Conservation (phyloP, 2,797 vertebrate species). For the Sarcoramphus papa region DNA sequence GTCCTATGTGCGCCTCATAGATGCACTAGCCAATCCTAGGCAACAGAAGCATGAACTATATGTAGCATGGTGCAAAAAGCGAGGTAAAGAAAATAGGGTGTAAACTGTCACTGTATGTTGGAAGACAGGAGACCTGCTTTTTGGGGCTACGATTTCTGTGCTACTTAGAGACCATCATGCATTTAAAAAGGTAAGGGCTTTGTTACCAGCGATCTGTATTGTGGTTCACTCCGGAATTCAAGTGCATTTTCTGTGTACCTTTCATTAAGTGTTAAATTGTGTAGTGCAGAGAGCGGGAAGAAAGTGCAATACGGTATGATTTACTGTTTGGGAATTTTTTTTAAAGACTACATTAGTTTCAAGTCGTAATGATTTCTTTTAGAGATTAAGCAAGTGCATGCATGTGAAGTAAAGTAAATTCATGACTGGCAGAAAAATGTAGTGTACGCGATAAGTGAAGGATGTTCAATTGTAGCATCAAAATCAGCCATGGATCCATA, state of each 20-base stretch:
- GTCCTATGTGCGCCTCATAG: not conserved
- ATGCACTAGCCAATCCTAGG: not conserved
- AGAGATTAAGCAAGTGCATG: not conserved
- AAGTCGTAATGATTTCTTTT: not conserved
- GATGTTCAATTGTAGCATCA: not conserved
- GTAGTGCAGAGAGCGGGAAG: not conserved
- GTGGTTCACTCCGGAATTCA: not conserved
- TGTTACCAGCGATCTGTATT: not conserved
- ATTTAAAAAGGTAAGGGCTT: constrained; percentile 62
- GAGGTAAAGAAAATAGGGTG: not conserved
- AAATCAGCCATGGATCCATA: not conserved
- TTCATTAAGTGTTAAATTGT: not conserved
- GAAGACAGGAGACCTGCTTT: not conserved
- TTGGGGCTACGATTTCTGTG: not conserved
- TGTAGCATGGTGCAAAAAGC: not conserved
- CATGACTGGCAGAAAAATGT: not conserved
- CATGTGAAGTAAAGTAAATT: not conserved
- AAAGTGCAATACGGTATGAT: not conserved
- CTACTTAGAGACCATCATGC: constrained; percentile 14
- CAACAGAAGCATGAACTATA: not conserved
- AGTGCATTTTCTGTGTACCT: not conserved
- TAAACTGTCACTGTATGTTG: not conserved
- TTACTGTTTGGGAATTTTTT: not conserved
- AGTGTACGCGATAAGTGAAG: not conserved
- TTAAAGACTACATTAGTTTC: not conserved